These are phyloP conservation scores for Girardia tigrina DNA, from an alignment of 2,888 invertebrate genomes.

Conservation along the genomic window DNA sequence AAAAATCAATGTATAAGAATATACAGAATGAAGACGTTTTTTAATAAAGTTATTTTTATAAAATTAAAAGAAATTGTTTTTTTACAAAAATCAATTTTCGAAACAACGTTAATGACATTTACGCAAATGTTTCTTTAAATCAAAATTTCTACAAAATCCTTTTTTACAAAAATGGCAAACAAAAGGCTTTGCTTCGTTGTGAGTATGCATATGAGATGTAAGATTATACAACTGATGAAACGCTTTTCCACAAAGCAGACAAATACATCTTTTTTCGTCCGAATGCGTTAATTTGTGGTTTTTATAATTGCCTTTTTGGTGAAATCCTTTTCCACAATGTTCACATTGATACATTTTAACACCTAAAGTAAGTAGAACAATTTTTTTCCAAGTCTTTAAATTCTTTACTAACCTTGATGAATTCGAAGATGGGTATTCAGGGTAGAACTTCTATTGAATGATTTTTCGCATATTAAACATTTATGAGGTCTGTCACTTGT, in stretches of 20 bases:
- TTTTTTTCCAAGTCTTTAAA: neutral
- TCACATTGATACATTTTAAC: slow-evolving; percentile 54
- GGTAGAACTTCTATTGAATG: slow-evolving; percentile 50
- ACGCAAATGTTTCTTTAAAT: slow-evolving; percentile 88
- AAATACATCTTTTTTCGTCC: slow-evolving; percentile 90
- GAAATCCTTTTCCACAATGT: slow-evolving; percentile 43
- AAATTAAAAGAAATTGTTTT: too few species aligned
- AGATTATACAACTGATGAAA: slow-evolving; percentile 83
- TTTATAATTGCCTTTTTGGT: slow-evolving; percentile 89
- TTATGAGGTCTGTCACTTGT: slow-evolving; percentile 50
- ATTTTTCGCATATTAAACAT: slow-evolving; percentile 48
- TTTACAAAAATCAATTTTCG: too few species aligned
- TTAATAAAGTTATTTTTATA: too few species aligned
- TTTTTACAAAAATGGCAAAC: slow-evolving; percentile 60
- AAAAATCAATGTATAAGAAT: too few species aligned
- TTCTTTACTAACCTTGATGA: slow-evolving; percentile 44
- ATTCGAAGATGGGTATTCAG: slow-evolving; percentile 52
- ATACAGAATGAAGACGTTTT: too few species aligned
- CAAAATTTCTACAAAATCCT: slow-evolving; percentile 92
- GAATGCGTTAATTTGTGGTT: slow-evolving; percentile 90
- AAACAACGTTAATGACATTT: slow-evolving; percentile 63
- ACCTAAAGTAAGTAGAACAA: slow-evolving; percentile 53
- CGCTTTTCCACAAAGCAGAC: slow-evolving; percentile 72
- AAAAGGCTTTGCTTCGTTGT: slow-evolving; percentile 91
- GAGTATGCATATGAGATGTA: slow-evolving; percentile 97